Base-by-base conservation (phyloP, 2,888 invertebrate species). In the Allophyes oxyacanthae region DNA sequence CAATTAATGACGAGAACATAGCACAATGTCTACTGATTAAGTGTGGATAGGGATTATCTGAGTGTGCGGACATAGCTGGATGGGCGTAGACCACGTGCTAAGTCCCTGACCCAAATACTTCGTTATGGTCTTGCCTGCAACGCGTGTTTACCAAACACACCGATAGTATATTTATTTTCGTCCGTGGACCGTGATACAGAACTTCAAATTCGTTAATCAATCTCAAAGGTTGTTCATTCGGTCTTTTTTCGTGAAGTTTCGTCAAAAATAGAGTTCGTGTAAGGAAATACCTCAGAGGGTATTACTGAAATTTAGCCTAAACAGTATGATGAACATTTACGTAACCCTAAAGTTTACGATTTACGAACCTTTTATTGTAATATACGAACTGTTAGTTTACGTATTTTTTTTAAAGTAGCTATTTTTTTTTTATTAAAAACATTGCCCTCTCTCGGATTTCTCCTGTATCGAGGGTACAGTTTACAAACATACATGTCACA, bases 61-160 rank as follows among this genome's bases (percentile, higher is more conserved):
- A 73, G 70, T 80, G 72, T 69, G 76, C 46, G 45, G 55, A 74
- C 72, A 75, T 80, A 49, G 75, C 64, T 73, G 41, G 79, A 78
- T 82, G 84, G 86, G 85, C 86, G 83, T 73, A 76, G 85, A 78
- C 82, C 80, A 77, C 70, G 72, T 66, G 62, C 72, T 70, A 57
- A 76, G 81, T 68, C 87, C 88, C 71, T 87, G 88, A 87, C 88
- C 88, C 60, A 81, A 84, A 86, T 86, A 78, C 48, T 75, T 50
- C 44, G 45, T 66, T 72, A 73, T 69, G 68, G 66, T 71, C 72
- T 79, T 72, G 73, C 73, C 71, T 66, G 76, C 78, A 76, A 58
- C 64, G 65, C 67, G 42, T 74, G 66, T 70, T 67, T 76, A 73
- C 78, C 74, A 79, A 68, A 64, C 53, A 65, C 41, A 49, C 57